These are phyloP conservation scores for Rhimphoctona megacephalus DNA, from an alignment of 2,888 invertebrate species.

Conservation along the genomic window DNA sequence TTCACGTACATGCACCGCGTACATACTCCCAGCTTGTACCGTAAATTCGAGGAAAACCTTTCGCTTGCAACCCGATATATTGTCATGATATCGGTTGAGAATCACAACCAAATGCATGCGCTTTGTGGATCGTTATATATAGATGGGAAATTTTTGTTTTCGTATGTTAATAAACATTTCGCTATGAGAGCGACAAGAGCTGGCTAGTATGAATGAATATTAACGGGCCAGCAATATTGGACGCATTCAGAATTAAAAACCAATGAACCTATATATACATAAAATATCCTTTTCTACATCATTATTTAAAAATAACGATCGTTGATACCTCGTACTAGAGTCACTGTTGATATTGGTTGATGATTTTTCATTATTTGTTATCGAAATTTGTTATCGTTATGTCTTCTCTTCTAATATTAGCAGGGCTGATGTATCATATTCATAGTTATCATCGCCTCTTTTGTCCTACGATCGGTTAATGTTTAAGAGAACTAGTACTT, in stretches of 20 bases:
- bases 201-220: background rate
- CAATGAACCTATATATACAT: background rate
- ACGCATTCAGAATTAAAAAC: slow-evolving; percentile 7
- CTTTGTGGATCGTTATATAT: slow-evolving; percentile 8
- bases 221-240: slow-evolving; percentile 1
- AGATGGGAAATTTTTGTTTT: slow-evolving; percentile 12
- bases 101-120: background rate
- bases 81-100: slow-evolving; percentile 35
- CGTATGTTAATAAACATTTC: slow-evolving; percentile 4
- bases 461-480: slow-evolving; percentile 12
- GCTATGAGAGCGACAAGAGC: background rate
- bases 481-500: background rate
- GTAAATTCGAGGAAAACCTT: slow-evolving; percentile 4
- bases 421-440: slow-evolving; percentile 21
- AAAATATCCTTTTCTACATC: background rate
- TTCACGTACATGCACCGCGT: slow-evolving; percentile 7
- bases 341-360: background rate
- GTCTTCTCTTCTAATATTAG: background rate
- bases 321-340: background rate
- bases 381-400: background rate
- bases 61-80: slow-evolving; percentile 23
- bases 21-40: slow-evolving; percentile 1
- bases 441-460: background rate
- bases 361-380: background rate
- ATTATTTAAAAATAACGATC: background rate